phyloP scores from a whole-genome alignment of 2,888 invertebrate genomes.

The Sarcophaga rosellei region DNA sequence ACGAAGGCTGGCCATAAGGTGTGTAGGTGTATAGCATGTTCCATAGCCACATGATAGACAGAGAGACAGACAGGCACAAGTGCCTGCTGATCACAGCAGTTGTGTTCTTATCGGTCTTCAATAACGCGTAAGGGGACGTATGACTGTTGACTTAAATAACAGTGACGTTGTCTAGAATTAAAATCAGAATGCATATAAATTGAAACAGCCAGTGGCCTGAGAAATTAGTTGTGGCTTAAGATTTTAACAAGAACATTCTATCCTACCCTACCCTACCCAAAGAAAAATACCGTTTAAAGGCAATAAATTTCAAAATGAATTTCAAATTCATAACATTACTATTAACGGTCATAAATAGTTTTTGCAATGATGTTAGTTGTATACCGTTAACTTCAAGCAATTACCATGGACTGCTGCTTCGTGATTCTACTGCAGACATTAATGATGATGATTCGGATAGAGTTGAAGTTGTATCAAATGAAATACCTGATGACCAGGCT shows the following conservation, averaged over 20 bases:
- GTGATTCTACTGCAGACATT: neutral
- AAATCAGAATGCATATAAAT: slow-evolving; percentile 48
- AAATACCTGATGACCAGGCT: slow-evolving; percentile 57
- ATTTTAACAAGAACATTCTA: slow-evolving; percentile 36
- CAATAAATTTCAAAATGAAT: slow-evolving; percentile 44
- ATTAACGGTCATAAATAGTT: slow-evolving; percentile 1
- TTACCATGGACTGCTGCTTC: slow-evolving; percentile 31
- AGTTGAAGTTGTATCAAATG: slow-evolving; percentile 28
- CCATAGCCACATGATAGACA: slow-evolving; percentile 4
- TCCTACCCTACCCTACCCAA: too few relatives aligned
- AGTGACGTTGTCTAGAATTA: slow-evolving; percentile 15
- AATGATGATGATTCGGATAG: slow-evolving; percentile 26
- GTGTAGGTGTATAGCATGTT: slow-evolving; percentile 35
- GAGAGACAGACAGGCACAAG: slow-evolving; percentile 10
- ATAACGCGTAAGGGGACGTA: neutral
- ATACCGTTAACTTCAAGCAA: slow-evolving; percentile 5
- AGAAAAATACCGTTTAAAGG: too few relatives aligned
- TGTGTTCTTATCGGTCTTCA: slow-evolving; percentile 35
- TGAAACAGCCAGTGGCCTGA: slow-evolving; percentile 18
- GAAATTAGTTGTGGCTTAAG: slow-evolving; percentile 18
- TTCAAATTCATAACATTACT: slow-evolving; percentile 25
- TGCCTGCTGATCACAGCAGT: slow-evolving; percentile 48
- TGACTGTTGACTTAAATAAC: slow-evolving; percentile 26
- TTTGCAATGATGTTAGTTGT: neutral
- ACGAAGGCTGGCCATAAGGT: slow-evolving; percentile 41